Percentiles rank a stretch among this genome's conserved stretches.
phyloP scores from a whole-genome alignment of 2,797 vertebrate genomes.

The Gambusia yucatana region DNA sequence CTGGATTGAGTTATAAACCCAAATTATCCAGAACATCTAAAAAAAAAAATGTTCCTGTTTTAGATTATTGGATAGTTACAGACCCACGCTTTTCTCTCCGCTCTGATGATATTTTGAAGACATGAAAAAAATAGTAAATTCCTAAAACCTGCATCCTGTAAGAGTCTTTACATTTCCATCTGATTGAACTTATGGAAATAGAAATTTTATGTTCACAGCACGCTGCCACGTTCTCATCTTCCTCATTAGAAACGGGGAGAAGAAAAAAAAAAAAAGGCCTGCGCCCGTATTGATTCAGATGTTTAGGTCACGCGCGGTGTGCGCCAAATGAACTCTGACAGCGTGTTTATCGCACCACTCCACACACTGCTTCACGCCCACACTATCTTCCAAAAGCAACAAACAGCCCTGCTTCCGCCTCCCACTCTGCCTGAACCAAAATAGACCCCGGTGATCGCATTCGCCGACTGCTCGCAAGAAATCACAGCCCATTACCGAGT shows the following conservation, averaged over 20 bases:
- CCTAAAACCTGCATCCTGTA: background rate
- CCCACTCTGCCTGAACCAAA: constrained; percentile 72
- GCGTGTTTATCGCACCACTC: constrained; percentile 70
- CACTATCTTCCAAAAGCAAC: constrained; percentile 65
- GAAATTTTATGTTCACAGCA: constrained; percentile 6
- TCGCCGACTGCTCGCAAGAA: constrained; percentile 40
- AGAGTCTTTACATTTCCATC: constrained; percentile 3
- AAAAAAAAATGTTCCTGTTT: background rate
- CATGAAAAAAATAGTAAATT: background rate
- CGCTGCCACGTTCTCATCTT: constrained; percentile 27
- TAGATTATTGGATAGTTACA: background rate
- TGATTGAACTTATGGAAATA: constrained; percentile 9
- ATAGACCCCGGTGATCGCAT: constrained; percentile 60
- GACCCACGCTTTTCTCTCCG: background rate
- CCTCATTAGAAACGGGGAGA: constrained; percentile 30
- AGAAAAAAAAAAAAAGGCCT: constrained; percentile 29
- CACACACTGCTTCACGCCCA: constrained; percentile 71
- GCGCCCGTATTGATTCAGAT: constrained; percentile 71
- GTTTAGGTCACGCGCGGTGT: constrained; percentile 70
- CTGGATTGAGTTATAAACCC: background rate
- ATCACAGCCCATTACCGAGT: constrained; percentile 43
- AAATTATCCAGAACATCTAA: background rate
- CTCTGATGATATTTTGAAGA: background rate
- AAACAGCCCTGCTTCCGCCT: constrained; percentile 67
- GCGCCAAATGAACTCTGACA: constrained; percentile 76